Evolutionary conservation across 2,113 vertebrate genomes (phyloP), one percentile per base, ranked within the genome.

Genomic region (Muntiacus reevesi): DNA sequence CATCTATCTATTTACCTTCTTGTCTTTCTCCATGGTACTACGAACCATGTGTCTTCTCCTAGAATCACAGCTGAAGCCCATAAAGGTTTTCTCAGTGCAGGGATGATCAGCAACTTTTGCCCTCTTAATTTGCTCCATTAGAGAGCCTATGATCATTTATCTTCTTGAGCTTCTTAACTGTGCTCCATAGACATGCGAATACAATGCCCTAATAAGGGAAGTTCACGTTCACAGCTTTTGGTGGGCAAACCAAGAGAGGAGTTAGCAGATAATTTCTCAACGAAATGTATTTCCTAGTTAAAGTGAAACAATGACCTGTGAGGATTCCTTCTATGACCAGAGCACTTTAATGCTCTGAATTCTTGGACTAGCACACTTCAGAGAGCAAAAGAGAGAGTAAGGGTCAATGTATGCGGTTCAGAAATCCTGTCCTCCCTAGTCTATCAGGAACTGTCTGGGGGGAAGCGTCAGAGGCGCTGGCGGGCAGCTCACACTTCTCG

Each of bases 21-120:
- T 82, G 1, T 91, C 47, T 79, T 47, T 4, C 25, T 30, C 8
- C 36, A 55, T 3, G 17, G 36, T 25, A 88, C 45, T 30, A 0
- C 4, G 21, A 91, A 33, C 55, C 12, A 93, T 78, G 50, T 23
- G 1, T 3, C 40, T 40, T 67, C 5, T 47, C 7, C 27, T 54
- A 64, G 59, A 52, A 52, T 30, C 7, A 54, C 25, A 84, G 36
- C 17, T 33, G 13, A 64, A 7, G 43, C 11, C 17, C 9, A 9
- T 12, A 2, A n/a, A 30, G 10, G 7, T 33, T 62, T 82, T 25
- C 5, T 62, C 12, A 60, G 33, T 30, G 28, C 87, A 85, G 6
- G 8, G 21, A 55, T 40, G 17, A 19, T 13, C n/a, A 0, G 25
- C 1, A 7, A 30, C 0, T 6, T 52, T 52, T 40, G 1, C 47